phyloP scores from a whole-genome alignment of 2,888 invertebrate genomes.

The Zelleria hepariella region DNA sequence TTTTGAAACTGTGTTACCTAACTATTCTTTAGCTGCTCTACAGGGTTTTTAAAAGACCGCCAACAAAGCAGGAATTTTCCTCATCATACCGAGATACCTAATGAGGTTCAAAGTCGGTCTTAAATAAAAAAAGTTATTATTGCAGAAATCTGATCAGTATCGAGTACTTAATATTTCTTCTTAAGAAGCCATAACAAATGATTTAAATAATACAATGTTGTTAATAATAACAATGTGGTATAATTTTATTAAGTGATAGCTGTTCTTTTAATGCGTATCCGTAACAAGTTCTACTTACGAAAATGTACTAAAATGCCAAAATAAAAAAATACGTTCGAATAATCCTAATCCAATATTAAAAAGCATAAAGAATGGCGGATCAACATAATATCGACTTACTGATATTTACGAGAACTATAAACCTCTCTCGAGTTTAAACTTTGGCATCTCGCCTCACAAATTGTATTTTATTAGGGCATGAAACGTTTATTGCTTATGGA shows the following conservation, averaged over 20 bases:
- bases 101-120: too few relatives aligned
- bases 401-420: conserved; percentile 47
- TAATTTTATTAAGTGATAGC: neutral
- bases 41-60: too few relatives aligned
- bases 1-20: too few relatives aligned
- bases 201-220: too few relatives aligned
- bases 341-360: neutral
- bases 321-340: neutral
- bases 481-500: conserved; percentile 43
- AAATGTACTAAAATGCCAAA: neutral
- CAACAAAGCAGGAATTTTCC: too few relatives aligned
- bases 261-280: neutral
- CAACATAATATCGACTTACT: conserved; percentile 29
- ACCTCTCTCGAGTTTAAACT: conserved; percentile 52
- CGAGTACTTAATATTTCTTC: too few relatives aligned
- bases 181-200: too few relatives aligned
- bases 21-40: too few relatives aligned
- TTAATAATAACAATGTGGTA: too few relatives aligned
- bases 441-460: conserved; percentile 49
- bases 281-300: neutral
- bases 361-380: conserved; percentile 7
- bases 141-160: too few relatives aligned
- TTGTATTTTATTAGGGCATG: conserved; percentile 55
- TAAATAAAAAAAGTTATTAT: too few relatives aligned
- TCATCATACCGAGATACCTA: too few relatives aligned